Conservation (phyloP, 2,797 vertebrate genomes). For the Danio choprae region DNA sequence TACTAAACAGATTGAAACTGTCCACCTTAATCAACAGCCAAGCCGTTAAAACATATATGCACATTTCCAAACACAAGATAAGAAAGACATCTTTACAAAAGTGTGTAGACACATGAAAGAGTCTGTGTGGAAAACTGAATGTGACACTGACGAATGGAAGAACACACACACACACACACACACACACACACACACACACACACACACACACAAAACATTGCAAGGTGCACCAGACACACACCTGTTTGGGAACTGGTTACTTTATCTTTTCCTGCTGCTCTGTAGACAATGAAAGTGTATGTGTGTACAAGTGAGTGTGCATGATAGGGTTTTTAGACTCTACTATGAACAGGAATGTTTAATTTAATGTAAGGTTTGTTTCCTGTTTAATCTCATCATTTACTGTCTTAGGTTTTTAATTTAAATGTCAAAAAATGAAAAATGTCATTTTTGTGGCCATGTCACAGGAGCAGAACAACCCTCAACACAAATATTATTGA, state of each 20-base stretch:
- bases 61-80: slow-evolving; percentile 1
- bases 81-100: not conserved
- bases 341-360: not conserved
- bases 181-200: no score
- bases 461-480: not conserved
- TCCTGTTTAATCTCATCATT: not conserved
- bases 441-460: not conserved
- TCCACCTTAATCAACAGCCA: not conserved
- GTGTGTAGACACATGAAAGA: slow-evolving; percentile 56
- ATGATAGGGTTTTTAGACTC: not conserved
- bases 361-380: not conserved
- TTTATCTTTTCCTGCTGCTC: slow-evolving; percentile 2
- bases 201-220: no score
- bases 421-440: not conserved
- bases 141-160: not conserved
- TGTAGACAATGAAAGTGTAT: slow-evolving; percentile 33
- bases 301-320: slow-evolving; percentile 10
- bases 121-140: slow-evolving; percentile 54
- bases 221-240: not conserved
- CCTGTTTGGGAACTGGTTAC: slow-evolving; percentile 13
- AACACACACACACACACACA: not conserved
- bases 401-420: not conserved
- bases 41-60: not conserved
- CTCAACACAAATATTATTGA: not conserved
- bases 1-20: not conserved